Evolutionary conservation across 2,888 invertebrate genomes (phyloP), one percentile per base, ranked within the genome.

Genomic region (Xestoiulus laeticollis): DNA sequence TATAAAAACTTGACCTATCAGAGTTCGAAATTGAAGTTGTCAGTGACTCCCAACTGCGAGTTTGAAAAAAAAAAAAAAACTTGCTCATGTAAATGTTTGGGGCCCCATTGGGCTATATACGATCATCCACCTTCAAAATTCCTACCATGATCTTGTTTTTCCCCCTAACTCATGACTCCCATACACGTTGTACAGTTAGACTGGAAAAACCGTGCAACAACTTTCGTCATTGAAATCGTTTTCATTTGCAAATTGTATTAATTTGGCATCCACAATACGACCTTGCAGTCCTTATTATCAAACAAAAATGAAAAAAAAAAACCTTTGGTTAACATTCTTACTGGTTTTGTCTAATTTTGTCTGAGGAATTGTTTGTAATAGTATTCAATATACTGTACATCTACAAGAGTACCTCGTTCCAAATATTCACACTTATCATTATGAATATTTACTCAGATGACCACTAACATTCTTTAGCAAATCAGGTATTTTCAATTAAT

Each of bases 1-100:
- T 59, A 59, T 22, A 59, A 59, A 59, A 59, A 59, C 59, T 59
- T 59, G 59, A 59, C 59, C 59, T 59, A 59, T 59, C 59, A 59
- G 59, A 59, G 22, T 59, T 59, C 22, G 59, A 59, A 22, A 59
- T 59, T n/a, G n/a, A 59, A 59, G 59, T 59, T 59, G 59, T 59
- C 59, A 59, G 59, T 59, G 59, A 59, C 59, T 59, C 59, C 59
- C 59, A 22, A 59, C 59, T 22, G 59, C 59, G 59, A 59, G 59
- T 59, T 59, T n/a, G n/a, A n/a, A n/a, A n/a, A n/a, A 16, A 16
- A 53, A 53, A 48, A 59, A 59, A 59, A 59, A 59, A 59, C 59
- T 59, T 59, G 59, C 59, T 59, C 59, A 22, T 5, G 59, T 59
- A 59, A 59, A 59, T 59, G 59, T 59, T 59, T 59, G 59, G 22